These are phyloP conservation scores for Tholera decimalis DNA, from an alignment of 2,888 invertebrate species.

Conservation along the genomic window DNA sequence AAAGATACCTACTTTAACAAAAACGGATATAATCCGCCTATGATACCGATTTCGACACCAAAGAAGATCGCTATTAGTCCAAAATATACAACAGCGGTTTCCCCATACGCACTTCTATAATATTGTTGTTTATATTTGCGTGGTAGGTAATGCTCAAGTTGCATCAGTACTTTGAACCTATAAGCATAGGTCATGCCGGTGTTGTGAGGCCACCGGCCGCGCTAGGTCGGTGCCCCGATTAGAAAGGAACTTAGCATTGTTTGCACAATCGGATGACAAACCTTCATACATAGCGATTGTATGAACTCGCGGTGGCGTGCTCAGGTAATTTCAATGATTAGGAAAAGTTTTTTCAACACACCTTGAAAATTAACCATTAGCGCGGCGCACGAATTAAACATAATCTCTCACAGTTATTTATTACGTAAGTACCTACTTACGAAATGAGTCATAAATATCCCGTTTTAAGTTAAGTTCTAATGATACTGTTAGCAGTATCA, in stretches of 20 bases:
- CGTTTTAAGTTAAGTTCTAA: no score
- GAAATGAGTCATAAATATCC: no score
- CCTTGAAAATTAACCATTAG: no score
- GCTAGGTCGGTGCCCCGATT: conserved; percentile 45
- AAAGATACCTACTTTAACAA: neutral
- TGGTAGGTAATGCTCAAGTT: conserved; percentile 7
- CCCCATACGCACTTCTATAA: neutral
- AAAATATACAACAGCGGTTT: neutral
- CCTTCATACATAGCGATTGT: conserved; percentile 24
- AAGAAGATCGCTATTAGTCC: no score
- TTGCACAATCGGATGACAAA: conserved; percentile 57
- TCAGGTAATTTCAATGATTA: conserved; percentile 6
- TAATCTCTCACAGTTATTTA: no score
- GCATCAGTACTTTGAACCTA: conserved; percentile 41
- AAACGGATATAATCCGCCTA: neutral
- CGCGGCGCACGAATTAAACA: no score
- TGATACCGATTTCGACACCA: neutral
- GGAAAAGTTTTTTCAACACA: no score
- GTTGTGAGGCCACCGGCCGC: conserved; percentile 43
- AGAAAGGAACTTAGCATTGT: conserved; percentile 59
- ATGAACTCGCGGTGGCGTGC: conserved; percentile 10
- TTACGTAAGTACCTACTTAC: no score
- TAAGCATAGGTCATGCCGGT: conserved; percentile 35
- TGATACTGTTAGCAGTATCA: no score
- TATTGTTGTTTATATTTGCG: neutral